phyloP scores from a whole-genome alignment of 2,888 invertebrate species.

The Yponomeuta sedellus region DNA sequence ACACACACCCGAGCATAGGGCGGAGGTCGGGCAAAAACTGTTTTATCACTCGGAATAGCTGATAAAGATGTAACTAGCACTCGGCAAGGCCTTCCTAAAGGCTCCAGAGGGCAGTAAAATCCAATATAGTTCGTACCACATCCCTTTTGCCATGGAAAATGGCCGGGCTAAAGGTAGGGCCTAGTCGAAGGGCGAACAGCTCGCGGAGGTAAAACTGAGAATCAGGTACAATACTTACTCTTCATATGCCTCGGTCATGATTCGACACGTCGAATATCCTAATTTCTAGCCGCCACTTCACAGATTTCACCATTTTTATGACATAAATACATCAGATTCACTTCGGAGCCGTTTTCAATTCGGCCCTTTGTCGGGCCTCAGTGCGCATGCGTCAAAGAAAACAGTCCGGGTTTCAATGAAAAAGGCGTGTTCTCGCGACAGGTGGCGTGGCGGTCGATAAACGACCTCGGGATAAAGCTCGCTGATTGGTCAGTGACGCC shows the following conservation, averaged over 20 bases:
- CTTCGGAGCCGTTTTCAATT: constrained; percentile 68
- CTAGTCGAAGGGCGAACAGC: constrained; percentile 59
- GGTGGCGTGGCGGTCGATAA: constrained; percentile 56
- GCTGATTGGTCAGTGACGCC: constrained; percentile 41
- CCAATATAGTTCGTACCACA: constrained; percentile 42
- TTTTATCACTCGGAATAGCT: constrained; percentile 30
- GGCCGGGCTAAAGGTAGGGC: constrained; percentile 59
- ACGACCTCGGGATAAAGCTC: constrained; percentile 31
- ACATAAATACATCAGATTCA: constrained; percentile 84
- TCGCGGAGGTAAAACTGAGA: constrained; percentile 48
- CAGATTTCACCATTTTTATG: constrained; percentile 90
- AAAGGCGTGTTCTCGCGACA: constrained; percentile 23
- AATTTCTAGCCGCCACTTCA: constrained; percentile 88
- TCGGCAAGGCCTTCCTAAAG: constrained; percentile 21
- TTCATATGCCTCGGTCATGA: constrained; percentile 94
- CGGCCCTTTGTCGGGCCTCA: constrained; percentile 76
- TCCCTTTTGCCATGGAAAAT: constrained; percentile 59
- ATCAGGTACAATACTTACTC: constrained; percentile 81
- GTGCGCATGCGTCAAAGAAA: constrained; percentile 69
- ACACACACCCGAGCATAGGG: constrained; percentile 57
- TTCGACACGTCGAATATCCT: constrained; percentile 89
- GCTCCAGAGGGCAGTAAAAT: constrained; percentile 28
- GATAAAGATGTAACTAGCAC: constrained; percentile 22
- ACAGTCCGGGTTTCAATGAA: constrained; percentile 32
- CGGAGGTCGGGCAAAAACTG: constrained; percentile 51